Evolutionary conservation across 2,797 vertebrate species (phyloP).

Genomic region (Parauchenoglanis punctatus): DNA sequence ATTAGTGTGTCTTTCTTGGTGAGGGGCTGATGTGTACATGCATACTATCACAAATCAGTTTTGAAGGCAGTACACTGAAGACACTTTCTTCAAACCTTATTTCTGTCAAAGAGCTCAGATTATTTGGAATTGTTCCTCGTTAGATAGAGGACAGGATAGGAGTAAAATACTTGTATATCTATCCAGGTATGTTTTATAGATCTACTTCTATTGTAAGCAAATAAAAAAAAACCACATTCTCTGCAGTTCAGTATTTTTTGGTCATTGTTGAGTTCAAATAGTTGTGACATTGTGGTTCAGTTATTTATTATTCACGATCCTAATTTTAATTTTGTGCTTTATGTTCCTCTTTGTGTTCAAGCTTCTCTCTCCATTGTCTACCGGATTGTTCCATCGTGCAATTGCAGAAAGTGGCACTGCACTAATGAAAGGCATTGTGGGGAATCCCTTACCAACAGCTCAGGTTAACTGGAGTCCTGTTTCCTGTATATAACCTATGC

Average conservation of each 20-base stretch:
- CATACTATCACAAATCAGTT: background rate
- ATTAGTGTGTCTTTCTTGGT: constrained; percentile 68
- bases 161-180: background rate
- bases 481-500: background rate
- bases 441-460: constrained; percentile 53
- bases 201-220: background rate
- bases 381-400: constrained; percentile 71
- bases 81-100: background rate
- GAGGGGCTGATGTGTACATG: background rate
- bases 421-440: constrained; percentile 23
- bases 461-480: constrained; percentile 57
- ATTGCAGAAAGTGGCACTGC: constrained; percentile 79
- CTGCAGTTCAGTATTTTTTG: background rate
- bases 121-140: background rate
- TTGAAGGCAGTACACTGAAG: background rate
- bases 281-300: background rate
- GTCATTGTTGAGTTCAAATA: background rate
- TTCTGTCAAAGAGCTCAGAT: background rate
- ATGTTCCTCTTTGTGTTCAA: constrained; percentile 48
- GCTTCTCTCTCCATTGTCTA: constrained; percentile 73
- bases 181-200: background rate
- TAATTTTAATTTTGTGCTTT: background rate
- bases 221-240: background rate
- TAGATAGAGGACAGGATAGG: background rate
- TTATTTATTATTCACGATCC: background rate